Conservation (phyloP, 2,888 invertebrate genomes). For the Hypsopygia costalis region DNA sequence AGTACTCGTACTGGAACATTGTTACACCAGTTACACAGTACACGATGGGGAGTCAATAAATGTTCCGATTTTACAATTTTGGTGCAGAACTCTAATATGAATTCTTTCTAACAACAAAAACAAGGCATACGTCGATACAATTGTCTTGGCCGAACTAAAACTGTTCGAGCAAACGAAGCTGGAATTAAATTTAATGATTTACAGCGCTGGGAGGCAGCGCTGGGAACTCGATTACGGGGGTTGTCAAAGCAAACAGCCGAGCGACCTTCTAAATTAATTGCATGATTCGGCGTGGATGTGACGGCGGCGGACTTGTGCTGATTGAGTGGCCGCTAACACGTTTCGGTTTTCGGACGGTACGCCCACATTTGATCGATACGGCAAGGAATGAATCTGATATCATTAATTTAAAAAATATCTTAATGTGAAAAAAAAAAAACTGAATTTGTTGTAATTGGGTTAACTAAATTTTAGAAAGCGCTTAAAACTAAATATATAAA, state of each 20-base stretch:
- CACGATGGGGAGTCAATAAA: too few species aligned
- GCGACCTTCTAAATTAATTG: constrained; percentile 50
- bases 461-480: too few species aligned
- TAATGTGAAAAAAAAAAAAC: too few species aligned
- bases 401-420: too few species aligned
- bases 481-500: too few species aligned
- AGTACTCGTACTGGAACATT: too few species aligned
- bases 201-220: constrained; percentile 27
- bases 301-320: constrained; percentile 22
- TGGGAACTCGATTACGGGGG: constrained; percentile 42
- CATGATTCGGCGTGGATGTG: constrained; percentile 38
- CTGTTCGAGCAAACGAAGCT: constrained; percentile 36
- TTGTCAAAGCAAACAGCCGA: constrained; percentile 51
- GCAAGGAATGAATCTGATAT: too few species aligned
- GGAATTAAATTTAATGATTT: constrained; percentile 59
- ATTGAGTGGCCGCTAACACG: constrained; percentile 32
- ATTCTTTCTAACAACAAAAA: too few species aligned
- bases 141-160: constrained; percentile 19
- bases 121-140: background rate
- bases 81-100: too few species aligned
- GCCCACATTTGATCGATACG: background rate
- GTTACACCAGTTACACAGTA: too few species aligned
- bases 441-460: too few species aligned
- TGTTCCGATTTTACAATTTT: too few species aligned
- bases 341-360: constrained; percentile 22